Base-by-base conservation (phyloP, 2,113 vertebrate genomes). In the Myotis brandtii region DNA sequence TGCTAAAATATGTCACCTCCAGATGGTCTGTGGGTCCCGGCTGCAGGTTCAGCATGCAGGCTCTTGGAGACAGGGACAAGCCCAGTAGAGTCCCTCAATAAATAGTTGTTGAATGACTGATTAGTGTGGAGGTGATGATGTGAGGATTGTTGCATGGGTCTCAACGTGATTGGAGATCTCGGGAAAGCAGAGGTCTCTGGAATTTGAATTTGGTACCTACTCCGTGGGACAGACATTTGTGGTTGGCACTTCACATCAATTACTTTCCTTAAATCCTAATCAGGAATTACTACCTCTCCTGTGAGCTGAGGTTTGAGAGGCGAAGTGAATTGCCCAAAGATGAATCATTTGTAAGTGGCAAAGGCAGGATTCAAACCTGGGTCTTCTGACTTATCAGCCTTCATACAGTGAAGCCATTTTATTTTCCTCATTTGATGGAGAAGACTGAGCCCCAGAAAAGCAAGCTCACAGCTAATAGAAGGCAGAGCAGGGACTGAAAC, bases 161-260 rank as follows among this genome's bases (percentile, higher is more conserved):
- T 70, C 27, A 54, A 37, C 23, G 7, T 16, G 27, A 52, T 10
- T 1, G 1, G 62, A 46, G 43, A 27, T 6, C 6, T 13, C 30
- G 2, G 30, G 75, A 34, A 52, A 91, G 17, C 40, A 25, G 20
- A 30, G 32, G 54, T 25, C 43, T 81, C 46, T 0, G 1, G 27
- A 46, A n/a, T 93, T 88, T 67, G 43, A 52, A 25, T 48, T 64
- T 66, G 9, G n/a, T 0, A 9, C 30, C 13, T 27, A 6, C 25
- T 87, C 17, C 5, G 8, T 1, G 3, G 21, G 18, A 46, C 14
- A 20, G 14, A 18, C 0, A 0, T 2, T 30, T 20, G 4, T 0
- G 13, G 11, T 13, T 81, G 30, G 37, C 14, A 21, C 0, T 1
- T 59, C 79, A 62, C 1, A 3, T 2, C n/a, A 64, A 18, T 46